phyloP scores from a whole-genome alignment of 2,888 invertebrate species.

The Lumbricus terrestris region DNA sequence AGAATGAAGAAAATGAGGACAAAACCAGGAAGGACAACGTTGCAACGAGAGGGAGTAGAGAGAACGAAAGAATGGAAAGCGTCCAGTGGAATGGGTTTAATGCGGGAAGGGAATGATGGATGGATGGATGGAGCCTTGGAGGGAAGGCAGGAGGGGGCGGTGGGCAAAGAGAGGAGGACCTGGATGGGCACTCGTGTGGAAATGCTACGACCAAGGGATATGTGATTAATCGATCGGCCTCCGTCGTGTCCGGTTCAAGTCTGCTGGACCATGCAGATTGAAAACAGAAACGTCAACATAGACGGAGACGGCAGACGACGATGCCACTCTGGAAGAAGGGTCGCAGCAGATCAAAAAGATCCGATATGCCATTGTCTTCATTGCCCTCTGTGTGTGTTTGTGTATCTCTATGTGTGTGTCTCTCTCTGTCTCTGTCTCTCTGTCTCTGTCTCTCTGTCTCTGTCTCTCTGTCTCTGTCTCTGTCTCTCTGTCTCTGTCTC shows the following conservation, averaged over 20 bases:
- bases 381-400: too few relatives aligned
- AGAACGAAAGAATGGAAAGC: too few relatives aligned
- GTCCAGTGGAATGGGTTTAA: too few relatives aligned
- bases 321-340: background rate
- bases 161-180: too few relatives aligned
- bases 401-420: too few relatives aligned
- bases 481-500: too few relatives aligned
- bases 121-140: background rate
- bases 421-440: too few relatives aligned
- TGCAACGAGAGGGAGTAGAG: too few relatives aligned
- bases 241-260: background rate
- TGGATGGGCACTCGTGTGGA: background rate
- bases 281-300: background rate
- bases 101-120: background rate
- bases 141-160: background rate
- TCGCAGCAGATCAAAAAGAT: background rate
- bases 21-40: too few relatives aligned
- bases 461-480: too few relatives aligned
- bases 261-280: conserved; percentile 3
- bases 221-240: background rate
- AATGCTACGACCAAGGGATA: conserved; percentile 3
- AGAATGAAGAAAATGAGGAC: too few relatives aligned
- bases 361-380: background rate
- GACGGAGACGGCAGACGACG: background rate
- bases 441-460: too few relatives aligned